These are phyloP conservation scores for Bursaphelenchus mucronatus DNA, from an alignment of 1,140 invertebrate species.

Conservation along the genomic window DNA sequence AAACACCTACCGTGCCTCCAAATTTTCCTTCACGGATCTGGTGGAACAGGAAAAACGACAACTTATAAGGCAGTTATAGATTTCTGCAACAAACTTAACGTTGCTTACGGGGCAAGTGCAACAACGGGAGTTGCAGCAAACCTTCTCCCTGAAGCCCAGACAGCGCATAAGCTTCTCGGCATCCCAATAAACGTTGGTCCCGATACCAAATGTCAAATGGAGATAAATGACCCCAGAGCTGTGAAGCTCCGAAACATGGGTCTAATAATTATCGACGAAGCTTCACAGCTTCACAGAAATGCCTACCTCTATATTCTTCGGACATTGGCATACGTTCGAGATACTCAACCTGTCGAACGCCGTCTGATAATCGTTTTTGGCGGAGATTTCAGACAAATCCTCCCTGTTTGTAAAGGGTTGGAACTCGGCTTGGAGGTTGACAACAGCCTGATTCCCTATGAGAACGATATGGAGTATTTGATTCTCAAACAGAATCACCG, in stretches of 20 bases:
- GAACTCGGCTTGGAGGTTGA: too few relatives aligned
- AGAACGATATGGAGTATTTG: too few relatives aligned
- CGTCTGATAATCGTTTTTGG: slow-evolving; percentile 11
- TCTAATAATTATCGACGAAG: slow-evolving; percentile 19
- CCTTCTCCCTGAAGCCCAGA: slow-evolving; percentile 16
- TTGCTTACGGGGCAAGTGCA: neutral
- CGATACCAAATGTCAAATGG: neutral
- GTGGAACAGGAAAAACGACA: slow-evolving; percentile 17
- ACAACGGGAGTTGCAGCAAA: slow-evolving; percentile 17
- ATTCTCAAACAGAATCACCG: too few relatives aligned
- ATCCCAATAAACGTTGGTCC: slow-evolving; percentile 1
- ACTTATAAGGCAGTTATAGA: slow-evolving; percentile 11
- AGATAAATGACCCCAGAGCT: neutral
- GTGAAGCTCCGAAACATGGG: neutral
- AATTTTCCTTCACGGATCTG: slow-evolving; percentile 13
- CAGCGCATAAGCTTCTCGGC: slow-evolving; percentile 3
- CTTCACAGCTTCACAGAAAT: slow-evolving; percentile 2
- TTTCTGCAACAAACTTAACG: neutral
- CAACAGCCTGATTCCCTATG: too few relatives aligned
- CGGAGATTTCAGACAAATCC: slow-evolving; percentile 24
- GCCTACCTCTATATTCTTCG: slow-evolving; percentile 4
- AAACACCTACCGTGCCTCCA: neutral
- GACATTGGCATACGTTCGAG: slow-evolving; percentile 4
- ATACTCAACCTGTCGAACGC: neutral
- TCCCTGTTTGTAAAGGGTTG: too few relatives aligned